Evolutionary conservation across 2,888 invertebrate species (phyloP), one percentile per base, ranked within the genome.

Genomic region (Tachystola acroxantha): DNA sequence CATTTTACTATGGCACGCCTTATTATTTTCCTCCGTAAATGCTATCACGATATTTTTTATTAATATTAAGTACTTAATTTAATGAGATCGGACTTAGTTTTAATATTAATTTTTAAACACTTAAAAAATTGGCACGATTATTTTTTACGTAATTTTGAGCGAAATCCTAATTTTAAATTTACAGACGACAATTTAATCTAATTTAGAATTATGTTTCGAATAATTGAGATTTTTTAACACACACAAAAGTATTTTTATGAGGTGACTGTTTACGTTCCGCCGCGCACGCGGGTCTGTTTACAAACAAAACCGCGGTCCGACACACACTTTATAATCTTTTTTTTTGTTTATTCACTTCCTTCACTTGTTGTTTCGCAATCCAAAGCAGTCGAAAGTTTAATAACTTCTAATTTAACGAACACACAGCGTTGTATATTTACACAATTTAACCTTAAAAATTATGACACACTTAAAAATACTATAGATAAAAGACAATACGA

Each of bases 221-320:
- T 39, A 50, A 53, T 53, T 48, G 45, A 32, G 10, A 10, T 10
- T 5, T 37, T 34, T 36, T 30, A 16, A 22, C 44, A 56, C 56
- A 49, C 45, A 37, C 40, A 37, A 50, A 56, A 53, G 57, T 55
- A 57, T 44, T 44, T 50, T 42, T 53, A 49, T 59, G 45, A 48
- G 53, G 55, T 53, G 49, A 53, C 48, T 50, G 58, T 58, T 59
- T 74, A 67, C 68, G 68, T 64, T 67, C 53, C 60, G 24, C 24
- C n/a, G n/a, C 68, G 64, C 81, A 77, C 77, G 81, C 79, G 60
- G 69, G 53, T 52, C 52, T 86, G 85, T 86, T 86, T 85, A 84
- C 82, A 75, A 86, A 85, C 85, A 84, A 56, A 70, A 66, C 70
- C 58, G 50, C 55, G 49, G 47, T 47, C 55, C 55, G 57, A 61